phyloP scores from a whole-genome alignment of 2,888 invertebrate species.

The Hermaeophaga mercurialis region DNA sequence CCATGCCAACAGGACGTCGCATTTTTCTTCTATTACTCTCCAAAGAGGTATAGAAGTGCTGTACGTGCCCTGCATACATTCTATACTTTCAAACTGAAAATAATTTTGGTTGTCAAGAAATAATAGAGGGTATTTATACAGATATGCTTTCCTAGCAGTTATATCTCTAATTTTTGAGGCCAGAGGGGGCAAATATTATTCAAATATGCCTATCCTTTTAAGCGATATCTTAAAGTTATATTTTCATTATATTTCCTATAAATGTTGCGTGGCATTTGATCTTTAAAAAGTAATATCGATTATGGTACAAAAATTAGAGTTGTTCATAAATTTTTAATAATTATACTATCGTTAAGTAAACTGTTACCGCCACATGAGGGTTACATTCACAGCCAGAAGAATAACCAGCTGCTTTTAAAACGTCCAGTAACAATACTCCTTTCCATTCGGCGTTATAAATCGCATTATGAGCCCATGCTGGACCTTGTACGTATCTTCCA shows the following conservation, averaged over 20 bases:
- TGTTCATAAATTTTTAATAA: too few species aligned
- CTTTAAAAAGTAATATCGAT: too few species aligned
- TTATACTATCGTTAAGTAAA: too few species aligned
- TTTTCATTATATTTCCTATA: too few species aligned
- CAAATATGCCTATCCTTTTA: too few species aligned
- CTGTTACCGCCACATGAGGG: constrained; percentile 72
- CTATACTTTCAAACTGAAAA: neutral
- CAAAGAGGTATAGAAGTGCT: constrained; percentile 69
- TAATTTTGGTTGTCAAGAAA: constrained; percentile 55
- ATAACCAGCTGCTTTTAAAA: constrained; percentile 69
- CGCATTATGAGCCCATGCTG: constrained; percentile 90
- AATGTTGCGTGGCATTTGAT: too few species aligned
- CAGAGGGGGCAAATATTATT: too few species aligned
- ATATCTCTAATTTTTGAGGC: too few species aligned
- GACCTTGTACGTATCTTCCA: constrained; percentile 76
- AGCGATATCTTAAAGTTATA: too few species aligned
- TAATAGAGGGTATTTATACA: neutral
- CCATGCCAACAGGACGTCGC: constrained; percentile 81
- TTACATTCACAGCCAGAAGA: constrained; percentile 60
- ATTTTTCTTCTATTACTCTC: constrained; percentile 67
- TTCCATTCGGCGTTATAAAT: constrained; percentile 91
- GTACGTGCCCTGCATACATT: neutral
- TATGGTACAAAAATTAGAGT: too few species aligned
- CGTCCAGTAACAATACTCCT: constrained; percentile 76
- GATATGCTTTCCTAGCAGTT: too few species aligned